These are phyloP conservation scores for Gadopsis bispinosus DNA, from an alignment of 2,797 vertebrate species.

Conservation along the genomic window DNA sequence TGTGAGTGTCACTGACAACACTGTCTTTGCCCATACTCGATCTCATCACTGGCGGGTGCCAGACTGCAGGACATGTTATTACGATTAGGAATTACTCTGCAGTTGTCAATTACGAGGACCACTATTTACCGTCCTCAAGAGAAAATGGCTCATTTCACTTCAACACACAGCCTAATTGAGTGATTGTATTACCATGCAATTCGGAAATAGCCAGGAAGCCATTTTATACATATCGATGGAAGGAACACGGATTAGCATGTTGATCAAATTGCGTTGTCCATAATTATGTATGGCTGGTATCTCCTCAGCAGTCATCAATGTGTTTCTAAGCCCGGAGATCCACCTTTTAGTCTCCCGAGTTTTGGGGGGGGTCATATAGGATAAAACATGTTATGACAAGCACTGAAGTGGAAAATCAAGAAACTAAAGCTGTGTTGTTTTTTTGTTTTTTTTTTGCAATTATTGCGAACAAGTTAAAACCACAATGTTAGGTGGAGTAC, in stretches of 20 bases:
- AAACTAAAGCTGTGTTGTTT: neutral
- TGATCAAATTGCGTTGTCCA: conserved; percentile 55
- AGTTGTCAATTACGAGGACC: conserved; percentile 77
- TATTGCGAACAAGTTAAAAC: conserved; percentile 16
- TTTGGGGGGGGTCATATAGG: neutral
- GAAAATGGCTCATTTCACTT: conserved; percentile 82
- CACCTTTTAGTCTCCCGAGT: conserved; percentile 11
- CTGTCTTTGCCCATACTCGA: conserved; percentile 16
- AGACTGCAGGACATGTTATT: conserved; percentile 69
- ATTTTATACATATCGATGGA: conserved; percentile 74
- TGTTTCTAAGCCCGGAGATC: conserved; percentile 13
- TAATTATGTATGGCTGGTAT: conserved; percentile 60
- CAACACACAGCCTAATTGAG: conserved; percentile 81
- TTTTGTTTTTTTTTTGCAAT: conserved; percentile 21
- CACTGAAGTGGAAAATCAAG: conserved; percentile 41
- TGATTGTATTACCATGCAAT: conserved; percentile 76
- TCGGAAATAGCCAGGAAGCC: conserved; percentile 75
- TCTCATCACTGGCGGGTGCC: conserved; percentile 53
- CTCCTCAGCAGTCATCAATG: conserved; percentile 33
- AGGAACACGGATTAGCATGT: conserved; percentile 61
- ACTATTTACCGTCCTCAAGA: conserved; percentile 80
- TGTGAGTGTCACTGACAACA: conserved; percentile 1
- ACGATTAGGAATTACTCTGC: conserved; percentile 74
- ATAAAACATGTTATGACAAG: conserved; percentile 1
- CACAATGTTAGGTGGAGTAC: neutral